A percentile compares a stretch with the other conserved stretches of the same genome.
Evolutionary conservation across 2,797 vertebrate species (phyloP).

Genomic region (Anniella stebbinsi): DNA sequence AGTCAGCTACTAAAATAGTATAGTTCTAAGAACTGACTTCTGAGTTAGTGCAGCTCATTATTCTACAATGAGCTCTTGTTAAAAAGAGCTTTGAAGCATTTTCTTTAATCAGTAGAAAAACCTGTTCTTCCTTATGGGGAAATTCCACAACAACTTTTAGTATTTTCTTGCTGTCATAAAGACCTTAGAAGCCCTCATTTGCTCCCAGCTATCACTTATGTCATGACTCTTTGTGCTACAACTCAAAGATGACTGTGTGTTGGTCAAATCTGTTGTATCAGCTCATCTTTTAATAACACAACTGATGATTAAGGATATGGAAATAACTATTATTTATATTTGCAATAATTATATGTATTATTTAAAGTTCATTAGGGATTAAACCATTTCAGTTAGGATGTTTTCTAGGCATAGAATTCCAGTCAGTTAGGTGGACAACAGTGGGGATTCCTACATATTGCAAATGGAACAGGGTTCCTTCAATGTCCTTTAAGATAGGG

Average conservation of each 20-base stretch:
- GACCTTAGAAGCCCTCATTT: constrained; percentile 5
- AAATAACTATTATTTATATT: constrained; percentile 40
- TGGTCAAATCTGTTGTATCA: constrained; percentile 61
- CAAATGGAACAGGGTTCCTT: not conserved
- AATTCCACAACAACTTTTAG: constrained; percentile 65
- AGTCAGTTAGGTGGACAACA: not conserved
- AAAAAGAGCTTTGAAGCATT: not conserved
- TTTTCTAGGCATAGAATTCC: not conserved
- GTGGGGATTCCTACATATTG: not conserved
- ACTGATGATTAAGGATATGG: constrained; percentile 32
- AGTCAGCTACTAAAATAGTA: constrained; percentile 12
- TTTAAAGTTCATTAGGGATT: not conserved
- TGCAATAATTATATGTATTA: not conserved
- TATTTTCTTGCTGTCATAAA: constrained; percentile 57
- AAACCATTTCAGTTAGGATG: constrained; percentile 25
- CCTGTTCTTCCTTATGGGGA: constrained; percentile 45
- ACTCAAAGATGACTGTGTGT: constrained; percentile 67
- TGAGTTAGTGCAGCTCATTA: not conserved
- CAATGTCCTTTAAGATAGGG: not conserved
- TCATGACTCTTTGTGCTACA: constrained; percentile 64
- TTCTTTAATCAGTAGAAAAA: constrained; percentile 57
- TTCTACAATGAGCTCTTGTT: constrained; percentile 24
- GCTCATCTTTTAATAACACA: constrained; percentile 48
- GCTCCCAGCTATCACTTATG: constrained; percentile 26
- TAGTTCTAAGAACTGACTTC: constrained; percentile 4